phyloP scores from a whole-genome alignment of 2,888 invertebrate species.

The Dasysyrphus albostriatus region DNA sequence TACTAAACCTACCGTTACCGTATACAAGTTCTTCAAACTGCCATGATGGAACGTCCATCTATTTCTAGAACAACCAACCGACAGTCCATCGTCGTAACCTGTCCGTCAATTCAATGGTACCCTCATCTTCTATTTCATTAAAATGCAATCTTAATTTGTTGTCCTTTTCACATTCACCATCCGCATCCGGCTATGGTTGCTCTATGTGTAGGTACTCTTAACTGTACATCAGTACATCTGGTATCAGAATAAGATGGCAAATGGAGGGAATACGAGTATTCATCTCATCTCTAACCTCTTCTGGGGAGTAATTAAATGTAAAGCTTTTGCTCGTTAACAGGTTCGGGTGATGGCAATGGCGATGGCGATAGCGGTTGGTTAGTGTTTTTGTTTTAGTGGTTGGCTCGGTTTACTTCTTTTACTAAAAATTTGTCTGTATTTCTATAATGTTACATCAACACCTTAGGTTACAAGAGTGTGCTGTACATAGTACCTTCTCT shows the following conservation, averaged over 20 bases:
- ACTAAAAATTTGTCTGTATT: constrained; percentile 23
- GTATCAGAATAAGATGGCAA: constrained; percentile 23
- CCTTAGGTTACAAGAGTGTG: constrained; percentile 11
- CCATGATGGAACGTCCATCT: not conserved
- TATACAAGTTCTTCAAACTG: not conserved
- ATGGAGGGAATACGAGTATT: constrained; percentile 7
- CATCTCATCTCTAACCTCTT: constrained; percentile 9
- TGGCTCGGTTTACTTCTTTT: constrained; percentile 24
- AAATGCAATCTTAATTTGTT: constrained; percentile 74
- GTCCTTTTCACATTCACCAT: constrained; percentile 37
- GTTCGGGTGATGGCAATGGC: constrained; percentile 34
- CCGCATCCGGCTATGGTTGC: not conserved
- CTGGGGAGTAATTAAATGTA: constrained; percentile 70
- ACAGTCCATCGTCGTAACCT: constrained; percentile 17
- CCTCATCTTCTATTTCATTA: constrained; percentile 71
- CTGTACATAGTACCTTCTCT: not conserved
- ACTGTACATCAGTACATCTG: too few relatives aligned
- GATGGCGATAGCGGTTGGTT: constrained; percentile 35
- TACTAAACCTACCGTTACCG: constrained; percentile 4
- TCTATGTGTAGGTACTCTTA: not conserved
- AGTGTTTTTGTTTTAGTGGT: constrained; percentile 33
- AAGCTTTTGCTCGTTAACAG: constrained; percentile 69
- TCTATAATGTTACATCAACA: constrained; percentile 4
- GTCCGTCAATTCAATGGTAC: constrained; percentile 54
- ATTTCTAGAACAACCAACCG: not conserved